Conservation (phyloP, 1,140 invertebrate species). For the Drosophila varians region DNA sequence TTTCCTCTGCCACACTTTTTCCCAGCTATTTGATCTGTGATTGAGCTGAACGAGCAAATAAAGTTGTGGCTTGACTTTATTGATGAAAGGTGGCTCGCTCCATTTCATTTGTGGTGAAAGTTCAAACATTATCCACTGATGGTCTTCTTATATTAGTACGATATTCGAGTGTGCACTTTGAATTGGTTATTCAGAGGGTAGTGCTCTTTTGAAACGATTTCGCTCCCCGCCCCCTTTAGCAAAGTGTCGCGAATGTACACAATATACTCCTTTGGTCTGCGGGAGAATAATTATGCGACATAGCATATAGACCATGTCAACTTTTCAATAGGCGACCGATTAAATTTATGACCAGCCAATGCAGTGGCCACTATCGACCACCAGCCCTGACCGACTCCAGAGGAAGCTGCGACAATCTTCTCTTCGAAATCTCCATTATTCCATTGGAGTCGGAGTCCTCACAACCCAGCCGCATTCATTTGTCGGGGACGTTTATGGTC, state of each 20-base stretch:
- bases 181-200: neutral
- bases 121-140: constrained; percentile 30
- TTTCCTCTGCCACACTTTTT: constrained; percentile 68
- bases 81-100: constrained; percentile 41
- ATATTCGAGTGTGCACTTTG: neutral
- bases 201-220: neutral
- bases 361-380: constrained; percentile 47
- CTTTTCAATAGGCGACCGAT: constrained; percentile 53
- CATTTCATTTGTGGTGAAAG: constrained; percentile 32
- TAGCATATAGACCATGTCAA: constrained; percentile 73
- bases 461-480: constrained; percentile 40
- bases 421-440: constrained; percentile 4
- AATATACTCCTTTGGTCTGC: neutral
- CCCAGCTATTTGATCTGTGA: constrained; percentile 76
- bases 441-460: neutral
- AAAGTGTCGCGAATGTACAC: constrained; percentile 5
- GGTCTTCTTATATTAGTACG: neutral
- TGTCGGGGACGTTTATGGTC: constrained; percentile 60
- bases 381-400: constrained; percentile 15
- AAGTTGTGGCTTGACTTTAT: constrained; percentile 61
- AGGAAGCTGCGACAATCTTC: constrained; percentile 1
- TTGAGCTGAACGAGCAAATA: constrained; percentile 80
- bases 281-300: constrained; percentile 62
- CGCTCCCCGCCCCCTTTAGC: neutral
- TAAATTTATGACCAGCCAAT: constrained; percentile 60